These are phyloP conservation scores for Nematolebias whitei DNA, from an alignment of 2,113 vertebrate species.

Conservation along the genomic window DNA sequence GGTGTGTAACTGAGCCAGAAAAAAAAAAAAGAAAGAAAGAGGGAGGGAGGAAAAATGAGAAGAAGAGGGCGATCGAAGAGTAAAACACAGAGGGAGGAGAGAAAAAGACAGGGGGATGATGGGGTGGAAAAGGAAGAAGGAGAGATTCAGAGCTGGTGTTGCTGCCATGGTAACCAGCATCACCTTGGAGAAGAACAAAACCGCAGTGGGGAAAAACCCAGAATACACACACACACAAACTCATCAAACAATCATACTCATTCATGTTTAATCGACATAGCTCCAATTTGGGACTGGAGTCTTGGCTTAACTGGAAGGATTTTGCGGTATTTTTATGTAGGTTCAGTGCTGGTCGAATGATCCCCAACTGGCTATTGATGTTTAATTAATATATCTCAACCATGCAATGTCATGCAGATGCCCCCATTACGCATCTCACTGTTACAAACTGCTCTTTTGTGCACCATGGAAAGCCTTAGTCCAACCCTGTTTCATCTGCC, in stretches of 20 bases:
- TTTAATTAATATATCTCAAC: slow-evolving; percentile 56
- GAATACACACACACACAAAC: slow-evolving; percentile 23
- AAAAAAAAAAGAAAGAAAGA: neutral
- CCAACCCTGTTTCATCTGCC: slow-evolving; percentile 6
- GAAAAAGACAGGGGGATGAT: slow-evolving; percentile 32
- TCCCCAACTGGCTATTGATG: slow-evolving; percentile 45
- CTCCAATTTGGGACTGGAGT: slow-evolving; percentile 41
- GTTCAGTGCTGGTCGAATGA: slow-evolving; percentile 17
- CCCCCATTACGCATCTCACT: slow-evolving; percentile 6
- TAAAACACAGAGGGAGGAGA: neutral
- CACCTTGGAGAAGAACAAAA: slow-evolving; percentile 73
- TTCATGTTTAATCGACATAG: slow-evolving; percentile 58
- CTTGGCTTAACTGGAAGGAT: slow-evolving; percentile 23
- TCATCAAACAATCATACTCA: slow-evolving; percentile 55
- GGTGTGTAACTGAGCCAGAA: slow-evolving; percentile 27
- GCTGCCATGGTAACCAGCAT: slow-evolving; percentile 78
- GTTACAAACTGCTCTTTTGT: slow-evolving; percentile 9
- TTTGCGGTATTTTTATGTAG: slow-evolving; percentile 3
- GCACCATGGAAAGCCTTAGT: neutral
- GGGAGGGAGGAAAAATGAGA: neutral
- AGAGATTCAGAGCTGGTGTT: slow-evolving; percentile 67
- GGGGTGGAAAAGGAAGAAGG: slow-evolving; percentile 26
- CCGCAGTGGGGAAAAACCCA: slow-evolving; percentile 71
- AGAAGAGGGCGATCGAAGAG: slow-evolving; percentile 12
- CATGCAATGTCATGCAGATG: slow-evolving; percentile 23